Evolutionary conservation across 2,113 vertebrate species (phyloP).

Genomic region (Eudyptes chrysolophus): DNA sequence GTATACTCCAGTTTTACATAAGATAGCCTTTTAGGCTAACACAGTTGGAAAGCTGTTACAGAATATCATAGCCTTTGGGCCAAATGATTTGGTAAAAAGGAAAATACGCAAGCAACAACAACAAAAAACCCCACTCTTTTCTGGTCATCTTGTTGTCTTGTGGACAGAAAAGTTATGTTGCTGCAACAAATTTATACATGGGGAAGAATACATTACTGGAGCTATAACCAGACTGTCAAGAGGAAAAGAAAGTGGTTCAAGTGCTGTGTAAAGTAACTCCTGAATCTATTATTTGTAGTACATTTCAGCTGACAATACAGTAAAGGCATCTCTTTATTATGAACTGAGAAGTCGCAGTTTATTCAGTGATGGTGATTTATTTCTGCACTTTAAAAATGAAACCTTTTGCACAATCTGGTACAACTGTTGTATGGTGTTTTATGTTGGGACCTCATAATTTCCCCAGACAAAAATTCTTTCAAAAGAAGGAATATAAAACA

Average conservation of each 20-base stretch:
- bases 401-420: background rate
- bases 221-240: background rate
- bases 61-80: background rate
- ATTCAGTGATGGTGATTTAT: background rate
- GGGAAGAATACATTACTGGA: background rate
- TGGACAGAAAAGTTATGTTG: background rate
- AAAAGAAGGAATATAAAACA: background rate
- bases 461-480: background rate
- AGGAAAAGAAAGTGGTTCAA: background rate
- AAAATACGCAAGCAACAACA: background rate
- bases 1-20: background rate
- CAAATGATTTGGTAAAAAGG: background rate
- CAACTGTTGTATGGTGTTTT: background rate
- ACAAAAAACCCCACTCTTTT: background rate
- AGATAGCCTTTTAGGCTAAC: background rate
- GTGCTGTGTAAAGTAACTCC: background rate
- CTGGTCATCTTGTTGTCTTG: background rate
- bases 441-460: background rate
- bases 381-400: background rate
- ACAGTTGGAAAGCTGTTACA: background rate
- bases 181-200: background rate
- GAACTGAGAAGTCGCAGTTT: background rate
- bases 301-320: background rate
- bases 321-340: background rate
- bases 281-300: background rate